phyloP scores from a whole-genome alignment of 1,140 invertebrate species.

The Trichonephila clavata region DNA sequence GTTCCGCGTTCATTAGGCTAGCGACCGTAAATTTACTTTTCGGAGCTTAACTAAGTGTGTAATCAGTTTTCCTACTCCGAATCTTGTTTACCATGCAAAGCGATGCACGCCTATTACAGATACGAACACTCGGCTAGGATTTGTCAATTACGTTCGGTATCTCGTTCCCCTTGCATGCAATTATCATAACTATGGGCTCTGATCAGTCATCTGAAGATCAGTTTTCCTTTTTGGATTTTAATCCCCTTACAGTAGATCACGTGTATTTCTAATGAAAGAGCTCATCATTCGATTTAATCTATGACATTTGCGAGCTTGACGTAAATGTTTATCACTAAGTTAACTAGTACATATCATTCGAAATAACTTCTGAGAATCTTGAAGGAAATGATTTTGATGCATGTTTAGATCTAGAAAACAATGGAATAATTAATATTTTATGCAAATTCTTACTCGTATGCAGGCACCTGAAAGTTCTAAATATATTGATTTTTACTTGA shows the following conservation, averaged over 20 bases:
- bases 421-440: background rate
- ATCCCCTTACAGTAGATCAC: constrained; percentile 56
- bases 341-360: background rate
- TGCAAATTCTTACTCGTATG: background rate
- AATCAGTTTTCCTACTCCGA: constrained; percentile 62
- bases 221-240: constrained; percentile 60
- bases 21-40: constrained; percentile 65
- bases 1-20: constrained; percentile 54
- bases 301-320: background rate
- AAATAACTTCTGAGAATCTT: background rate
- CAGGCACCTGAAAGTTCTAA: background rate
- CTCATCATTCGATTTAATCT: constrained; percentile 71
- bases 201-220: constrained; percentile 41
- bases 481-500: no score
- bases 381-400: background rate
- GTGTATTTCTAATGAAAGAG: constrained; percentile 51
- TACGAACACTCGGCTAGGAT: constrained; percentile 25
- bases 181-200: constrained; percentile 72
- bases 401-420: background rate
- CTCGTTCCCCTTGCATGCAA: constrained; percentile 66
- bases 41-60: constrained; percentile 65
- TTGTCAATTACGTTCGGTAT: constrained; percentile 65
- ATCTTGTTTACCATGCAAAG: constrained; percentile 55
- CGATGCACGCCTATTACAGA: constrained; percentile 65
- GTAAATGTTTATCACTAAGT: constrained; percentile 4